phyloP scores from a whole-genome alignment of 2,888 invertebrate genomes.

The Apamea sordens region DNA sequence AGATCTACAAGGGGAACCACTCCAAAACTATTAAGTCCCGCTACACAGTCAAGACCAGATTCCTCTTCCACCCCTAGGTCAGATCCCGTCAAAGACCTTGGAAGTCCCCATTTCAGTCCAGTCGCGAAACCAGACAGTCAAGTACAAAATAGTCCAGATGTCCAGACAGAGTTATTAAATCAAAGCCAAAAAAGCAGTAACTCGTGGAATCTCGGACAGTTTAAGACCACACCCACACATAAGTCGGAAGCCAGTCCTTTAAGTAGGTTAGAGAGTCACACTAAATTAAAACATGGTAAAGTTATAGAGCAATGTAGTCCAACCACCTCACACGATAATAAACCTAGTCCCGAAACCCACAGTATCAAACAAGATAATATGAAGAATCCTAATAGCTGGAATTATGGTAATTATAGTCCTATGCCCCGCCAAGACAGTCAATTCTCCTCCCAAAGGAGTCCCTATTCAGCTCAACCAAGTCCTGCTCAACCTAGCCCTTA shows the following conservation, averaged over 20 bases:
- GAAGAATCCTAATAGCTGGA: conserved; percentile 85
- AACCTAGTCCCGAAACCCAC: conserved; percentile 85
- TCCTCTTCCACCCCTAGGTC: conserved; percentile 87
- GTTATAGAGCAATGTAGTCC: conserved; percentile 87
- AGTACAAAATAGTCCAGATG: conserved; percentile 86
- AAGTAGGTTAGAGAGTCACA: conserved; percentile 84
- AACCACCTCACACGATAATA: conserved; percentile 86
- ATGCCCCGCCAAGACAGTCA: conserved; percentile 86
- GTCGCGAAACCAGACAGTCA: conserved; percentile 87
- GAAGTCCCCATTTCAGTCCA: conserved; percentile 87
- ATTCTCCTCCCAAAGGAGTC: conserved; percentile 87
- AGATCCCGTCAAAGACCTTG: conserved; percentile 81
- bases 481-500: conserved; percentile 88
- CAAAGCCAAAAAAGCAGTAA: conserved; percentile 74
- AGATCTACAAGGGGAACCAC: conserved; percentile 75
- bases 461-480: conserved; percentile 87
- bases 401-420: conserved; percentile 86
- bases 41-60: conserved; percentile 84
- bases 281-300: conserved; percentile 85
- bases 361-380: conserved; percentile 82
- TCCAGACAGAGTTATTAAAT: conserved; percentile 79
- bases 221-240: conserved; percentile 86
- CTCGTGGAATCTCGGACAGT: conserved; percentile 85
- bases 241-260: conserved; percentile 88
- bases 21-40: conserved; percentile 83